These are phyloP conservation scores for Rostratula benghalensis DNA, from an alignment of 2,113 vertebrate genomes.

Conservation along the genomic window DNA sequence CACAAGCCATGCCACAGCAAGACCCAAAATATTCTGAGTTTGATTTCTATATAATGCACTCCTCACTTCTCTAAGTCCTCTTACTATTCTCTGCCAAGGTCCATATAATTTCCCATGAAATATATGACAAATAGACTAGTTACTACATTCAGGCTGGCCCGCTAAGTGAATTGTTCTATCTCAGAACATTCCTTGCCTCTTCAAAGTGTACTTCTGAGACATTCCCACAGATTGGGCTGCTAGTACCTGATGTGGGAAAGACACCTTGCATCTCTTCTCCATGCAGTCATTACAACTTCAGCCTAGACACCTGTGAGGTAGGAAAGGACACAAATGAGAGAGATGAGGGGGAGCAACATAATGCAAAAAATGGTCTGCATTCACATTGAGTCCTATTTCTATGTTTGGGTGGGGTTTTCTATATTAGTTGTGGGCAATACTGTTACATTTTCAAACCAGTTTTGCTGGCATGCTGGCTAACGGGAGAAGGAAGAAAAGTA, in stretches of 20 bases:
- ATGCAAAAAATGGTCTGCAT: background rate
- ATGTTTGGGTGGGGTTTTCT: background rate
- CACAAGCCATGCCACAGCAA: background rate
- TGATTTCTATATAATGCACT: background rate
- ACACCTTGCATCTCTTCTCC: background rate
- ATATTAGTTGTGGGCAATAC: background rate
- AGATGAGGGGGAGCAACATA: fast-evolving
- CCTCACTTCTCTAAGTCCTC: background rate
- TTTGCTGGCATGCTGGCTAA: background rate
- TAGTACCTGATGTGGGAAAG: background rate
- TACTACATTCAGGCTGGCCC: background rate
- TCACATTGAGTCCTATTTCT: background rate
- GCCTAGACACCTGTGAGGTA: background rate
- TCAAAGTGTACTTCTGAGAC: background rate
- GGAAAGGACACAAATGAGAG: background rate
- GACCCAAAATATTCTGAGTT: background rate
- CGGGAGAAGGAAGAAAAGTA: background rate
- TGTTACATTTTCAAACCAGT: background rate
- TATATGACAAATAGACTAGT: background rate
- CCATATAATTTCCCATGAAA: background rate
- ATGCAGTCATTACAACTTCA: background rate
- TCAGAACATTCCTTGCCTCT: background rate
- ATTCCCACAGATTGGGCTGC: background rate
- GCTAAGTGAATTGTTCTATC: background rate
- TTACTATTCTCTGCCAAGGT: background rate